Conservation (phyloP, 1,140 invertebrate species). For the Globodera rostochiensis region DNA sequence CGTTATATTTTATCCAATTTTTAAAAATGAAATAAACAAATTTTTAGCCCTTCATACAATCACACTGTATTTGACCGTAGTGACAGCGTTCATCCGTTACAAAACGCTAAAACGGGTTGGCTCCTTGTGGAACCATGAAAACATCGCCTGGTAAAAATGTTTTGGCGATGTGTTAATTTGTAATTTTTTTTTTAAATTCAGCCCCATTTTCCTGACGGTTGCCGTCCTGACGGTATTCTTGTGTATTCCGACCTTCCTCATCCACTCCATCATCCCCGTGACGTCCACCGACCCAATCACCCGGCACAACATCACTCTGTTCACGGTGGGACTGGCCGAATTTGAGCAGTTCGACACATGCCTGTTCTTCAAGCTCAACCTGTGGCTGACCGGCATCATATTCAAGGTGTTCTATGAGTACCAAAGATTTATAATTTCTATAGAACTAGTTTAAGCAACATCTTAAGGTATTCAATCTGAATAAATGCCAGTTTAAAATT, state of each 20-base stretch:
- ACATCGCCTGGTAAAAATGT: constrained; percentile 42
- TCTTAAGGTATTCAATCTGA: too few species aligned
- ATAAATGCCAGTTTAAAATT: too few species aligned
- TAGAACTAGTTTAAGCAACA: too few species aligned
- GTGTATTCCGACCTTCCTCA: constrained; percentile 55
- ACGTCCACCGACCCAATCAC: constrained; percentile 17
- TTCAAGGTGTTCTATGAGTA: constrained; percentile 41
- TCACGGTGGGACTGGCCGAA: constrained; percentile 58
- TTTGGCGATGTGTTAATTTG: constrained; percentile 19
- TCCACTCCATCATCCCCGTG: constrained; percentile 54
- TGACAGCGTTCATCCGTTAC: constrained; percentile 57
- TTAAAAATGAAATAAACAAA: neutral
- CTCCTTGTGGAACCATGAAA: constrained; percentile 54
- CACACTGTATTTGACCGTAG: constrained; percentile 52
- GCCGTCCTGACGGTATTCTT: constrained; percentile 41
- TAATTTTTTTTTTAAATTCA: constrained; percentile 40
- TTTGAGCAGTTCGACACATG: constrained; percentile 52
- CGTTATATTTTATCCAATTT: neutral
- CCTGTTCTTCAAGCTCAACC: constrained; percentile 54
- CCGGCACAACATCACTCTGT: constrained; percentile 33
- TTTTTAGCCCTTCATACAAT: constrained; percentile 52
- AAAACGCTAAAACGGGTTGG: constrained; percentile 52
- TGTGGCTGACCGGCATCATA: constrained; percentile 56
- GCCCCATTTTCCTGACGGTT: constrained; percentile 53
- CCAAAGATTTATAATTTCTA: too few species aligned